Conservation (phyloP, 2,113 vertebrate genomes). For the Prietella phreatophila region DNA sequence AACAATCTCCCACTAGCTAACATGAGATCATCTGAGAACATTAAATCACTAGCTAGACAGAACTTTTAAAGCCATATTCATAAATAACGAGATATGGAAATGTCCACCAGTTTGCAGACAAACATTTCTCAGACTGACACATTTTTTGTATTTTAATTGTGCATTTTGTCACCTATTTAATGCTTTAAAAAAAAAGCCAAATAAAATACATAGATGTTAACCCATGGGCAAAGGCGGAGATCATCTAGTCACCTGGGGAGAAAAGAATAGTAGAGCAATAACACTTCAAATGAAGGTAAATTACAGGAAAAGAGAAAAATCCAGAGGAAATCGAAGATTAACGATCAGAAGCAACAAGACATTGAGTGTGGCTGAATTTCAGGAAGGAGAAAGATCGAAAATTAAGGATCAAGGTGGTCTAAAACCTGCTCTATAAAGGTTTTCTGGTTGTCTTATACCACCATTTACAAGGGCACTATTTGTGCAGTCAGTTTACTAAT, state of each 20-base stretch:
- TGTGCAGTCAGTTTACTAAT: not conserved
- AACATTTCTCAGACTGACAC: not conserved
- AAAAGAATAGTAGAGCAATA: not conserved
- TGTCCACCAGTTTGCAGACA: not conserved
- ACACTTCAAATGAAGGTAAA: not conserved
- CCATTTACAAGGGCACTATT: not conserved
- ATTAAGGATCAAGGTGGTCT: not conserved
- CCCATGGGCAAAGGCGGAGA: not conserved
- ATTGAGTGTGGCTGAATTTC: not conserved
- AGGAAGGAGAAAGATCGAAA: not conserved
- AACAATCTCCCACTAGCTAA: not conserved
- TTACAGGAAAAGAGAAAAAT: not conserved
- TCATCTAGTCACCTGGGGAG: not conserved
- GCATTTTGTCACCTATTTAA: not conserved
- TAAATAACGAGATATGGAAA: not conserved
- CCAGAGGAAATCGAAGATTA: slow-evolving; percentile 11
- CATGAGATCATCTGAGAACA: not conserved
- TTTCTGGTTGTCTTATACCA: not conserved
- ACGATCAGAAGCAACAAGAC: not conserved
- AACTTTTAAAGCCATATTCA: not conserved
- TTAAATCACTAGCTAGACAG: not conserved
- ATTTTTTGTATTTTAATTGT: not conserved
- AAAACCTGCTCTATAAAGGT: not conserved
- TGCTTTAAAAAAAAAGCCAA: not conserved
- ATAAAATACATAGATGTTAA: not conserved